Base-by-base conservation (phyloP, 2,888 invertebrate species). In the Idaea dimidiata region DNA sequence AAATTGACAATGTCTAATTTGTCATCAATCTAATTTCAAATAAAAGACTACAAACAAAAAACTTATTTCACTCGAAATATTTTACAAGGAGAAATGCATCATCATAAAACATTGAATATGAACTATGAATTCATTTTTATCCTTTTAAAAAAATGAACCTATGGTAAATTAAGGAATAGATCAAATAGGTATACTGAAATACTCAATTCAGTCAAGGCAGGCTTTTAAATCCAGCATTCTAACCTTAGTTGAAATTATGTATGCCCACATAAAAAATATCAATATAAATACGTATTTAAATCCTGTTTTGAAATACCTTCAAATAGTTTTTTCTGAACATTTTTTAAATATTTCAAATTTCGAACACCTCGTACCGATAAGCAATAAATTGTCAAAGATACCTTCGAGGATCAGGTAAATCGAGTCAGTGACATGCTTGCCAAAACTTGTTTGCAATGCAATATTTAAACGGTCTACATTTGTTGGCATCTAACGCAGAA, bases 401-500 rank as follows among this genome's bases (percentile, higher is more conserved):
- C 75, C 74, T 73, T 76, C 80, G 77, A 78, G 76, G 74, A 72
- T 68, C 67, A 58, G 66, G 75, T 73, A 73, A 72, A 78, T 78
- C 74, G 75, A 74, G 72, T 76, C 69, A 66, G 67, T 69, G 70
- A 69, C 74, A 73, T 70, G 71, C 70, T 74, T 64, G 70, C 70
- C 67, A 74, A 77, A 81, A 79, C 76, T 77, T 78, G 78, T 83
- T 83, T 83, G 80, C 82, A 79, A 83, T 82, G 80, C 76, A 77
- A 84, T 83, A 82, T 82, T 82, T 81, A 84, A 82, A 79, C 77
- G 75, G 72, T 79, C 74, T 75, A 74, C 77, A 74, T 73, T 70
- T 65, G 69, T 67, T 68, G 64, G 75, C 78, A 79, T 81, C 81
- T 82, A 79, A 77, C 78, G 8, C 43, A 43, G 43, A 43, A 43